Evolutionary conservation across 2,888 invertebrate genomes (phyloP).

Genomic region (Pogonocherus hispidulus): DNA sequence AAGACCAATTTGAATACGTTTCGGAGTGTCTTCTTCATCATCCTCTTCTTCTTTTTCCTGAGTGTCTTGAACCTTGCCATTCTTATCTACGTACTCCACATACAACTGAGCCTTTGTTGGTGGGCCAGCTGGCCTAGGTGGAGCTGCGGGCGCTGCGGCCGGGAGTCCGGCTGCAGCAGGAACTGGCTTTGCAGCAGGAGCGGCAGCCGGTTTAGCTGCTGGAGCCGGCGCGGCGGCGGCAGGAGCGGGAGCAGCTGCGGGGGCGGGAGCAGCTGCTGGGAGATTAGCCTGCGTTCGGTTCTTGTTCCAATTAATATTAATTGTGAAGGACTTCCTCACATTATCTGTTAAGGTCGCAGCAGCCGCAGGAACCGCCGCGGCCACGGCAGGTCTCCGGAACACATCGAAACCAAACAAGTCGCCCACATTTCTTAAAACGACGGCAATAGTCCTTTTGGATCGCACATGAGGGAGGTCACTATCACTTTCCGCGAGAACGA

Average conservation of each 20-base stretch:
- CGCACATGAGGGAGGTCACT: constrained; percentile 36
- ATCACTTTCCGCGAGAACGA: constrained; percentile 34
- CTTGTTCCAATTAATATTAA: constrained; percentile 66
- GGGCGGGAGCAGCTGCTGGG: constrained; percentile 35
- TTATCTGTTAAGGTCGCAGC: constrained; percentile 61
- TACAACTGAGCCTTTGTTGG: constrained; percentile 37
- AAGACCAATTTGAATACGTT: constrained; percentile 54
- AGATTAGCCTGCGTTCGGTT: constrained; percentile 51
- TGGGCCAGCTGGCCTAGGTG: constrained; percentile 32
- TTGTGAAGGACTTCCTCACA: constrained; percentile 64
- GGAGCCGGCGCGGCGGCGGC: constrained; percentile 42
- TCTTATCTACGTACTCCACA: constrained; percentile 38
- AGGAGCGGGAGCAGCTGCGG: constrained; percentile 43
- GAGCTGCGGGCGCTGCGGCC: constrained; percentile 1
- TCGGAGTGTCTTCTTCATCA: constrained; percentile 44
- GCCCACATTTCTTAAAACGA: constrained; percentile 63
- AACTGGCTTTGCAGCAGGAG: constrained; percentile 40
- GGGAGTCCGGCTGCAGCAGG: constrained; percentile 17
- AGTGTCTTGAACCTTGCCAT: constrained; percentile 30
- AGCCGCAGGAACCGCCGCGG: constrained; percentile 41
- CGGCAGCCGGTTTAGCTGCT: constrained; percentile 40
- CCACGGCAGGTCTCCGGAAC: constrained; percentile 58
- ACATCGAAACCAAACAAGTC: constrained; percentile 67
- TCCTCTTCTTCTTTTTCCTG: constrained; percentile 22
- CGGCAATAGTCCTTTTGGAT: constrained; percentile 65